Evolutionary conservation across 1,140 invertebrate species (phyloP).

Genomic region (Drosophila neocordata): DNA sequence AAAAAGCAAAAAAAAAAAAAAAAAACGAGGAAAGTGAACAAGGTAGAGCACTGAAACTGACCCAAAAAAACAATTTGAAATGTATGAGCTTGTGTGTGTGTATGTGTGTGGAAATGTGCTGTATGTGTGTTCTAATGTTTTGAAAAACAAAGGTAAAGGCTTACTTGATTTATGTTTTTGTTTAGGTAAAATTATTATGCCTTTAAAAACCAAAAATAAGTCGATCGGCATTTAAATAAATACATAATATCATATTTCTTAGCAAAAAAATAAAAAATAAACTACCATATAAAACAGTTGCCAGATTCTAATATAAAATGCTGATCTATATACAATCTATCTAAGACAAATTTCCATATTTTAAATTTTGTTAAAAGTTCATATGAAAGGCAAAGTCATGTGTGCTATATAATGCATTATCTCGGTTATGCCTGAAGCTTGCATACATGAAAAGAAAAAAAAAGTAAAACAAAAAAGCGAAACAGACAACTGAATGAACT

Average conservation of each 20-base stretch:
- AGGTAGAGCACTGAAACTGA: constrained; percentile 63
- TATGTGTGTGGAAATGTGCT: constrained; percentile 17
- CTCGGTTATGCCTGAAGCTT: constrained; percentile 14
- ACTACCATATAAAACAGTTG: too few species aligned
- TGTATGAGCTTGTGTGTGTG: background rate
- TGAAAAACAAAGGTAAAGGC: constrained; percentile 38
- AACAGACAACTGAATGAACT: background rate
- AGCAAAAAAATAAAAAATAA: too few species aligned
- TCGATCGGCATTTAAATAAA: too few species aligned
- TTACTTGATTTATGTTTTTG: constrained; percentile 26
- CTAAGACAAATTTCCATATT: background rate
- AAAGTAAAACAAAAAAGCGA: background rate
- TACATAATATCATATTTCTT: too few species aligned
- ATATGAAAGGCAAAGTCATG: constrained; percentile 14
- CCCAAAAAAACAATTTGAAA: constrained; percentile 67
- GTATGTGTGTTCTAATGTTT: constrained; percentile 17
- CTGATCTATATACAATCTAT: background rate
- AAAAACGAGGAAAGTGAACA: background rate
- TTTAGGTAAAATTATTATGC: too few species aligned
- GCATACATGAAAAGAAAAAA: background rate
- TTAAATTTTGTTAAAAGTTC: background rate
- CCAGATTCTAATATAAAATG: too few species aligned
- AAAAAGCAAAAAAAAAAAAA: background rate
- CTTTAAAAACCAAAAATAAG: too few species aligned
- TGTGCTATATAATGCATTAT: constrained; percentile 50